Conservation (phyloP, 1,140 invertebrate species). For the Bombus cullumanus region DNA sequence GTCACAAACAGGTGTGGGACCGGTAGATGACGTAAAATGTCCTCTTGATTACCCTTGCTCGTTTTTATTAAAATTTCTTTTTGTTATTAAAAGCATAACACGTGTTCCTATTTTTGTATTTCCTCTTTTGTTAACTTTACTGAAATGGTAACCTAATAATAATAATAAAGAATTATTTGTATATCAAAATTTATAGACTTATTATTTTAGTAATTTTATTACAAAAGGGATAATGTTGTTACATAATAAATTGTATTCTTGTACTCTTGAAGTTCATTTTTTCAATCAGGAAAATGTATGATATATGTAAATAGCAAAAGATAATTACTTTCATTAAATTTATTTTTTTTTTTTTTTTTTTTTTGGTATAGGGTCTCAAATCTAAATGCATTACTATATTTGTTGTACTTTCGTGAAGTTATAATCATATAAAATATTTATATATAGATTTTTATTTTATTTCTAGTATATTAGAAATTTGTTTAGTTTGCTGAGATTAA, state of each 20-base stretch:
- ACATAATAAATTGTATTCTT: neutral
- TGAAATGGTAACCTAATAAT: neutral
- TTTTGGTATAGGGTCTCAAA: neutral
- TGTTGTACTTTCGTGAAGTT: neutral
- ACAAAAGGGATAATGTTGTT: no score
- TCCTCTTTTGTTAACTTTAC: neutral
- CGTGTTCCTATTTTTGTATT: neutral
- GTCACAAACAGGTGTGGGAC: conserved; percentile 75
- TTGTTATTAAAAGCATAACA: neutral
- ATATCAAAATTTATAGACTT: no score
- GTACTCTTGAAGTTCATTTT: neutral
- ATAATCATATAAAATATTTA: neutral
- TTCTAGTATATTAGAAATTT: neutral
- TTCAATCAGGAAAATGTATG: no score
- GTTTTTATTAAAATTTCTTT: conserved; percentile 49
- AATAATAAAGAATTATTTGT: neutral
- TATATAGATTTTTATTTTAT: no score
- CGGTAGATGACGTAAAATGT: conserved; percentile 81
- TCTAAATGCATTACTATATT: neutral
- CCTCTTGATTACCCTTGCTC: conserved; percentile 70
- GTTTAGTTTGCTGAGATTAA: neutral
- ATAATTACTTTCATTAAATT: neutral
- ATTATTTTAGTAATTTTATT: neutral
- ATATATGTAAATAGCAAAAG: neutral
- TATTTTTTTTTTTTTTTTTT: neutral